A percentile compares a stretch with the other conserved stretches of the same genome.
These are phyloP conservation scores for Calyptomena viridis DNA, from an alignment of 2,113 vertebrate genomes.

Conservation along the genomic window DNA sequence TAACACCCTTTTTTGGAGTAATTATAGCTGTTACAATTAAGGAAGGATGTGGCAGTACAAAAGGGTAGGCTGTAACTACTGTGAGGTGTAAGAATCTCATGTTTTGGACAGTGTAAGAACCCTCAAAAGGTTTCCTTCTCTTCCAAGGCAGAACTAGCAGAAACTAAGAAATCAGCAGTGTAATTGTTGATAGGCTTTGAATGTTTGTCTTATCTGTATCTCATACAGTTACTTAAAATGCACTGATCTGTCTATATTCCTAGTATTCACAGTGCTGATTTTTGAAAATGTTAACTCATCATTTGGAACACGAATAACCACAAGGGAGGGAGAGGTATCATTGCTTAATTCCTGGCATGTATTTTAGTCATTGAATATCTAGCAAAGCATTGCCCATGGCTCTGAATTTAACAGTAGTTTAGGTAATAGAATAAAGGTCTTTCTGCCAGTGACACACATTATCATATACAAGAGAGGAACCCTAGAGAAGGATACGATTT, in stretches of 20 bases:
- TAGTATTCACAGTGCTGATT: not conserved
- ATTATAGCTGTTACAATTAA: not conserved
- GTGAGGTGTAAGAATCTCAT: not conserved
- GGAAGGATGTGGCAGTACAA: not conserved
- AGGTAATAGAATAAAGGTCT: not conserved
- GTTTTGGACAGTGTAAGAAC: not conserved
- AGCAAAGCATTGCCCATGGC: not conserved
- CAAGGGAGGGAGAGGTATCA: not conserved
- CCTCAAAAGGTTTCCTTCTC: not conserved
- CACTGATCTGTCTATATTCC: not conserved
- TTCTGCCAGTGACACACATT: not conserved
- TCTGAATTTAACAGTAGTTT: not conserved
- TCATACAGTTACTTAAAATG: not conserved
- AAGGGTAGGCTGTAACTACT: not conserved
- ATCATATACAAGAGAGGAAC: not conserved
- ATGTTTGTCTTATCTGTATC: not conserved
- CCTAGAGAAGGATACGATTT: not conserved
- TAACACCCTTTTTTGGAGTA: not conserved
- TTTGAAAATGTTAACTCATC: not conserved
- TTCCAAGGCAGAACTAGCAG: not conserved
- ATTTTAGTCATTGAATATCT: not conserved
- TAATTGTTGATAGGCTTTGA: not conserved
- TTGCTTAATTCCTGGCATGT: not conserved
- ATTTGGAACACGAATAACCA: not conserved
- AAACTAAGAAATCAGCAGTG: not conserved